A percentile compares a stretch with the other conserved stretches of the same genome.
These are phyloP conservation scores for Callocephalon fimbriatum DNA, from an alignment of 2,113 vertebrate genomes.

Conservation along the genomic window DNA sequence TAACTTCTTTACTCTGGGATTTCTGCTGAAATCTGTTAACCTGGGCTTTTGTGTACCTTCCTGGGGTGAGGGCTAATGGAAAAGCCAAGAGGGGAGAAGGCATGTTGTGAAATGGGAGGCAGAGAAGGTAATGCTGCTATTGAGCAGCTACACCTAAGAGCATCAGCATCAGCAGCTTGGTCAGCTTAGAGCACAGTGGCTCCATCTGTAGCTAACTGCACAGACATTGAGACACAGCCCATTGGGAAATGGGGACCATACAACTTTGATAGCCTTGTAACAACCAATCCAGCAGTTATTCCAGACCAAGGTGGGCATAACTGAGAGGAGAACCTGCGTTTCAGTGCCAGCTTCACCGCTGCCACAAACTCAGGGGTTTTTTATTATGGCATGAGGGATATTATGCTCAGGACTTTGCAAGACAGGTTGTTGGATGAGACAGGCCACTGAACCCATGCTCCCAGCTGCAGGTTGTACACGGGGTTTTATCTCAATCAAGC, in stretches of 20 bases:
- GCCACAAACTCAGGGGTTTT: neutral
- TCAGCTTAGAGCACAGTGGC: neutral
- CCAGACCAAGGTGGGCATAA: neutral
- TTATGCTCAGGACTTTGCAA: neutral
- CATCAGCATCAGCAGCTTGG: neutral
- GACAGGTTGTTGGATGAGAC: neutral
- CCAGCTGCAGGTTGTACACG: fast-evolving
- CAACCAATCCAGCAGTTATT: fast-evolving
- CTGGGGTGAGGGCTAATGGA: neutral
- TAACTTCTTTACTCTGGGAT: neutral
- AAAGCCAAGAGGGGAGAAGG: neutral
- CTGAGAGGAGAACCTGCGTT: neutral
- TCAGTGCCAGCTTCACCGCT: neutral
- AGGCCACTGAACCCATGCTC: neutral
- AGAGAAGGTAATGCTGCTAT: fast-evolving
- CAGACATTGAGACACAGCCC: neutral
- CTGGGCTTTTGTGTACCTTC: neutral
- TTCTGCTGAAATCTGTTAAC: neutral
- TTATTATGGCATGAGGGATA: neutral
- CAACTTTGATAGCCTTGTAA: too few relatives aligned
- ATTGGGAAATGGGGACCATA: neutral
- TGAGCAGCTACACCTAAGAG: neutral
- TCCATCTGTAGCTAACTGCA: neutral
- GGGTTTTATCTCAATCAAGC: neutral
- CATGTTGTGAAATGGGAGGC: neutral